Evolutionary conservation across 2,797 vertebrate genomes (phyloP).

Genomic region (Chromobotia macracanthus): DNA sequence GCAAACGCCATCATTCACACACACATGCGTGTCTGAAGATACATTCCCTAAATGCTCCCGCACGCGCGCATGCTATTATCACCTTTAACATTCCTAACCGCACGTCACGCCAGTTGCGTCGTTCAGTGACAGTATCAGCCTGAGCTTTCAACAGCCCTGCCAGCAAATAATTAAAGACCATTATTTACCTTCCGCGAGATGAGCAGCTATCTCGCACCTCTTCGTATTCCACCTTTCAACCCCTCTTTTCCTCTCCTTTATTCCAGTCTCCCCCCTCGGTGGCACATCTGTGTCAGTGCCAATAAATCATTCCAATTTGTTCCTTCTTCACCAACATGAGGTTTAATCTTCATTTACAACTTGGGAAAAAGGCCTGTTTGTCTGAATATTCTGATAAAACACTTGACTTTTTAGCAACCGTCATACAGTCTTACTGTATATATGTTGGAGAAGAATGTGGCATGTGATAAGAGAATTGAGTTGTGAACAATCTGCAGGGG

Average conservation of each 20-base stretch:
- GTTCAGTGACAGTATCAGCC: constrained; percentile 71
- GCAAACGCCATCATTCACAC: constrained; percentile 36
- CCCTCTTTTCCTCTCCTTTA: constrained; percentile 30
- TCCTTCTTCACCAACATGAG: constrained; percentile 79
- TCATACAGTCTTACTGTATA: constrained; percentile 70
- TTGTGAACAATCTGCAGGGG: constrained; percentile 80
- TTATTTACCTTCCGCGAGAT: constrained; percentile 77
- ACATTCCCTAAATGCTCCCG: constrained; percentile 32
- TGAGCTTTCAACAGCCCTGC: constrained; percentile 57
- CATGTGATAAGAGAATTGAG: constrained; percentile 72
- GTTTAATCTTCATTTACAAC: constrained; percentile 87
- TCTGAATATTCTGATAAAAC: constrained; percentile 85
- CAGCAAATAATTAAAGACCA: constrained; percentile 81
- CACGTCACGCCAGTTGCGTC: constrained; percentile 71
- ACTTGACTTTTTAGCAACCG: constrained; percentile 79
- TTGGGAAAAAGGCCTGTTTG: constrained; percentile 78
- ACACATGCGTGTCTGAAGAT: constrained; percentile 26
- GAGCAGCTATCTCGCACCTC: constrained; percentile 65
- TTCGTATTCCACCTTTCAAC: constrained; percentile 50
- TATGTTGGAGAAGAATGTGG: constrained; percentile 35
- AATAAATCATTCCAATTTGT: constrained; percentile 88
- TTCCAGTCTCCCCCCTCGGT: constrained; percentile 62
- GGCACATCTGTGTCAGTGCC: constrained; percentile 81
- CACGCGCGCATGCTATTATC: constrained; percentile 60
- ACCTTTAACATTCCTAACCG: constrained; percentile 58